Evolutionary conservation across 2,888 invertebrate species (phyloP).

Genomic region (Oligia strigilis): DNA sequence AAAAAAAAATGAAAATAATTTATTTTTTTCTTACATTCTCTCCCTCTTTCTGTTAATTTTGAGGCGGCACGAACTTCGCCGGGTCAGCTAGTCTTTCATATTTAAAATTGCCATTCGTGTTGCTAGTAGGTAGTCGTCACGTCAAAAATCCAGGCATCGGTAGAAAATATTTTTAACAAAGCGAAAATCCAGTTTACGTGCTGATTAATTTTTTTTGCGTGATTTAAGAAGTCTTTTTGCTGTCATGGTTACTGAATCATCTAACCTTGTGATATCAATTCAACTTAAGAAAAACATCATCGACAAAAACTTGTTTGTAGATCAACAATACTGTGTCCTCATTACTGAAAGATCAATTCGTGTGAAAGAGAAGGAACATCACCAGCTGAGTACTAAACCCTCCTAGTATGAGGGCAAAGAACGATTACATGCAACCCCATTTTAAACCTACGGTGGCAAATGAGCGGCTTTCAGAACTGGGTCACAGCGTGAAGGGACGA

Average conservation of each 20-base stretch:
- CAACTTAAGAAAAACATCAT: constrained; percentile 9
- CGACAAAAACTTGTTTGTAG: constrained; percentile 40
- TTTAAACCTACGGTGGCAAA: constrained; percentile 86
- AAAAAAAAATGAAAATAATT: too few species aligned
- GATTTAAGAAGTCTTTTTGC: neutral
- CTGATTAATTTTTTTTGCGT: neutral
- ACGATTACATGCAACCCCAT: constrained; percentile 87
- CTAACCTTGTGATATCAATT: constrained; percentile 8
- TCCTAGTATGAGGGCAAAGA: constrained; percentile 77
- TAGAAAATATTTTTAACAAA: constrained; percentile 1
- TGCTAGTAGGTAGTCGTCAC: constrained; percentile 5
- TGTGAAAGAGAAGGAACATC: constrained; percentile 71
- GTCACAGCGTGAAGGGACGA: constrained; percentile 87
- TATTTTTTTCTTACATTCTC: too few species aligned
- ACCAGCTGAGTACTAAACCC: constrained; percentile 69
- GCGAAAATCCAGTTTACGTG: neutral
- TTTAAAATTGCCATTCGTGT: neutral
- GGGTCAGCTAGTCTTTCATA: neutral
- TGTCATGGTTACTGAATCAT: neutral
- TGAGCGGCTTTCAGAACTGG: constrained; percentile 86
- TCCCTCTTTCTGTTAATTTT: too few species aligned
- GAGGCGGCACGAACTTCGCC: too few species aligned
- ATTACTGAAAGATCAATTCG: constrained; percentile 57
- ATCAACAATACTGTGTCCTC: constrained; percentile 46
- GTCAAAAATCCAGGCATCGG: neutral